phyloP scores from a whole-genome alignment of 64 coral and sea anemone genomes.

The Anthopleura sola region DNA sequence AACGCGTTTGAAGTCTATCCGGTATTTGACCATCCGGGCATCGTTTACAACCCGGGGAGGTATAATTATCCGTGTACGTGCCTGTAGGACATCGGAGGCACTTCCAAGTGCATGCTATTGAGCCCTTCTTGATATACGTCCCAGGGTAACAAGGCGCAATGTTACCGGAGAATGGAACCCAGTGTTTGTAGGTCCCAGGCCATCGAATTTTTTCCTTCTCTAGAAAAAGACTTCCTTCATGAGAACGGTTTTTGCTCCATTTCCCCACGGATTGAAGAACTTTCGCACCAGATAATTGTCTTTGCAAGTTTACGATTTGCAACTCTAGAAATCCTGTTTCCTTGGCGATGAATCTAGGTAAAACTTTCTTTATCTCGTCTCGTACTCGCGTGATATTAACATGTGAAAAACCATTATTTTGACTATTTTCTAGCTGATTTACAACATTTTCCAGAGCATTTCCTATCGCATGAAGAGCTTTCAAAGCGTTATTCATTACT shows the following conservation, averaged over 20 bases:
- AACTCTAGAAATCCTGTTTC: not conserved
- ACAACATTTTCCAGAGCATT: constrained; percentile 10
- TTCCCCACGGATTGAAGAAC: constrained; percentile 15
- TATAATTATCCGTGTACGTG: constrained; percentile 30
- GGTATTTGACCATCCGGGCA: constrained; percentile 52
- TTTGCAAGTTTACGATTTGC: constrained; percentile 28
- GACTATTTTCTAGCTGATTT: not conserved
- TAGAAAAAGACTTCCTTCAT: constrained; percentile 6
- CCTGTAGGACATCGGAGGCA: constrained; percentile 53
- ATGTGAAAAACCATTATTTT: not conserved
- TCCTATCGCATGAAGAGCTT: constrained; percentile 39
- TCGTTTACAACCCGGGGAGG: constrained; percentile 13
- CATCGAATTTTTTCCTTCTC: constrained; percentile 20
- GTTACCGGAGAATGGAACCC: constrained; percentile 19
- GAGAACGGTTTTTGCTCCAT: constrained; percentile 10
- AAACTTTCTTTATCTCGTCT: not conserved
- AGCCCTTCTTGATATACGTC: constrained; percentile 4
- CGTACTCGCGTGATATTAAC: not conserved
- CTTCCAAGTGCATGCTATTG: constrained; percentile 35
- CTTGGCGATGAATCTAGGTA: not conserved
- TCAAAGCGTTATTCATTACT: constrained; percentile 38
- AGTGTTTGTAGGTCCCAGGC: not conserved
- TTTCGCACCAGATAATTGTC: not conserved
- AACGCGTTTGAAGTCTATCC: constrained; percentile 43
- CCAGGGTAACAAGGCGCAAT: constrained; percentile 27